Conservation (phyloP, 2,113 vertebrate species). For the Spea bombifrons region DNA sequence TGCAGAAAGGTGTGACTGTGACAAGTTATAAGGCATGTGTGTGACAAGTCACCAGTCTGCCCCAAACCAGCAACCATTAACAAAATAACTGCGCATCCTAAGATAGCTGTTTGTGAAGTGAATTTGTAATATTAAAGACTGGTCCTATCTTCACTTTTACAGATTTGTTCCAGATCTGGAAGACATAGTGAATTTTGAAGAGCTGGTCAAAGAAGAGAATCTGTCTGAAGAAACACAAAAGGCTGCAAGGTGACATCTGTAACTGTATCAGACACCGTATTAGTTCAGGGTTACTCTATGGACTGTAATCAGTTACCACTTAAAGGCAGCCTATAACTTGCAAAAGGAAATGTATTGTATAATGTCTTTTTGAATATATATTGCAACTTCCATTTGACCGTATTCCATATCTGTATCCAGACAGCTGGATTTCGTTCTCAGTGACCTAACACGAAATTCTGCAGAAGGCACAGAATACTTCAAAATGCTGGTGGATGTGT, state of each 20-base stretch:
- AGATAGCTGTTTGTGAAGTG: no score
- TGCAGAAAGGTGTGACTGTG: no score
- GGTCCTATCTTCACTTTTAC: constrained; percentile 21
- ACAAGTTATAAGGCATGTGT: no score
- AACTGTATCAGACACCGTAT: background rate
- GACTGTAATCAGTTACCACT: background rate
- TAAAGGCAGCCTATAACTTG: no score
- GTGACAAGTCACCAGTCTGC: no score
- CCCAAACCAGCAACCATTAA: no score
- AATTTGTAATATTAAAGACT: no score
- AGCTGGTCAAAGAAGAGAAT: constrained; percentile 93
- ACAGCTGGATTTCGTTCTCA: constrained; percentile 84
- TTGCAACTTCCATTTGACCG: no score
- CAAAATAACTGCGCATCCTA: no score
- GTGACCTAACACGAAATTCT: constrained; percentile 90
- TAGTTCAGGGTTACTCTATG: background rate
- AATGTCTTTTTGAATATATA: no score
- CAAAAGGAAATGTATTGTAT: no score
- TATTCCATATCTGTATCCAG: constrained; percentile 50
- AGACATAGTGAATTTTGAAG: constrained; percentile 98
- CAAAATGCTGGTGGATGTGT: constrained; percentile 96
- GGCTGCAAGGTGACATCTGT: constrained; percentile 79
- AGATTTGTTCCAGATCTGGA: constrained; percentile 98
- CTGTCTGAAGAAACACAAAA: constrained; percentile 89
- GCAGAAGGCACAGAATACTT: constrained; percentile 97